Conservation (phyloP, 2,888 invertebrate genomes). For the Ophion ellenae region DNA sequence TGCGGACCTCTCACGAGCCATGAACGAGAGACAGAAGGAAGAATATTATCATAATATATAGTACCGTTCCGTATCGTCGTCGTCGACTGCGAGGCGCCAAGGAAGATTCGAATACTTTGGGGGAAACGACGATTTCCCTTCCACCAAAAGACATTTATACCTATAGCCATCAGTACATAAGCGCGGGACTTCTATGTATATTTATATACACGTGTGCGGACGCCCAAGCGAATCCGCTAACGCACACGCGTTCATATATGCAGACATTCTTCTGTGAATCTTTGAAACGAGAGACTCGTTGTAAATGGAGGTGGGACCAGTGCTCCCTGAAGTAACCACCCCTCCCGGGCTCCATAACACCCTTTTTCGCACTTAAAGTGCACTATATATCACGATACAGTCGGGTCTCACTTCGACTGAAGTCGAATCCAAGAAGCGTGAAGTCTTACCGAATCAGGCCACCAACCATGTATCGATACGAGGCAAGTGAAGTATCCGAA, state of each 20-base stretch:
- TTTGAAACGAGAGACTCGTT: conserved; percentile 69
- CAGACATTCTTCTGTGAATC: conserved; percentile 62
- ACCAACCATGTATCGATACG: too few species aligned
- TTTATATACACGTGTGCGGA: conserved; percentile 13
- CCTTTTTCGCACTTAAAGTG: conserved; percentile 47
- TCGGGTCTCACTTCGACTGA: conserved; percentile 6
- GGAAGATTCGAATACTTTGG: conserved; percentile 54
- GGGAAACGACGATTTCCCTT: conserved; percentile 41
- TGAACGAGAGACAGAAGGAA: conserved; percentile 53
- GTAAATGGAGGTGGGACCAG: conserved; percentile 69
- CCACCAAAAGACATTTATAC: conserved; percentile 33
- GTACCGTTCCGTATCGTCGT: conserved; percentile 44
- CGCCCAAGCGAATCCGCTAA: not conserved
- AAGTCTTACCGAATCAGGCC: not conserved
- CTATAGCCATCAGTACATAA: conserved; percentile 11
- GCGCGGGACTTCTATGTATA: conserved; percentile 5
- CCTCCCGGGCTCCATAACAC: conserved; percentile 18
- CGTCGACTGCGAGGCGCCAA: conserved; percentile 51
- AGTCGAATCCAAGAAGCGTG: not conserved
- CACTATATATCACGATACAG: conserved; percentile 31
- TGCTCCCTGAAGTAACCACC: conserved; percentile 68
- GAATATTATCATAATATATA: conserved; percentile 50
- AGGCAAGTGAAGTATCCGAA: too few species aligned
- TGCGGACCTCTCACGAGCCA: conserved; percentile 41
- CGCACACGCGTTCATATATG: conserved; percentile 3